Base-by-base conservation (phyloP, 1,140 invertebrate genomes). In the Ylistrum balloti region DNA sequence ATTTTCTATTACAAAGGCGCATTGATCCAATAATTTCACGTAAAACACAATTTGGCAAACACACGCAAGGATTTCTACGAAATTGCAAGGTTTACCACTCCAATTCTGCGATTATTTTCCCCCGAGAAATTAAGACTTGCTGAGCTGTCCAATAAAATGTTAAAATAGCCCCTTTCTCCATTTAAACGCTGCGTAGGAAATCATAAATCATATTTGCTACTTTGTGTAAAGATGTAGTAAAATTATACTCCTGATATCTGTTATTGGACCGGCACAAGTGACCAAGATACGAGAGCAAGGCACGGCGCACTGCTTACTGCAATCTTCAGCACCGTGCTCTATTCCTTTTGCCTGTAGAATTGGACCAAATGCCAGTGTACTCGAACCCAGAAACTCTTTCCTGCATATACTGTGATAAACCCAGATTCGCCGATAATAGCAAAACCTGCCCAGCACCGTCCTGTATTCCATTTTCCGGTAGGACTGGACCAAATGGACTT, bases 71-170 rank as follows among this genome's bases (percentile, higher is more conserved):
- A 74, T 17, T 74, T 74, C 56, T n/a, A 74, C n/a, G 22, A 74
- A 74, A 74, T 74, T 74, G 56, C n/a, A 74, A 28, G 56, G n/a
- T n/a, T 74, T 74, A 74, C 22, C 56, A 17, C 56, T 74, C n/a
- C 56, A 74, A 74, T 74, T 74, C n/a, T n/a, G 56, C 56, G 28
- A 74, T 74, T 74, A 74, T 74, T 74, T 74, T 74, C 56, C 56
- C 56, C 56, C 11, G 56, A 74, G 56, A 74, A 74, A 74, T 74
- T 74, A 74, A 74, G 28, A 28, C 56, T 74, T n/a, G 56, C 56
- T 74, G 56, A 74, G 56, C 56, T 74, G 22, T 28, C 56, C n/a
- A 74, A 74, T 74, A 74, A 74, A 74, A 74, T n/a, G 56, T 74
- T 74, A 28, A 74, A 74, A 74, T 74, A 74, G 56, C n/a, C 56